A percentile compares a stretch with the other conserved stretches of the same genome.
Evolutionary conservation across 2,113 vertebrate genomes (phyloP).

Genomic region (Rhinolophus ferrumequinum): DNA sequence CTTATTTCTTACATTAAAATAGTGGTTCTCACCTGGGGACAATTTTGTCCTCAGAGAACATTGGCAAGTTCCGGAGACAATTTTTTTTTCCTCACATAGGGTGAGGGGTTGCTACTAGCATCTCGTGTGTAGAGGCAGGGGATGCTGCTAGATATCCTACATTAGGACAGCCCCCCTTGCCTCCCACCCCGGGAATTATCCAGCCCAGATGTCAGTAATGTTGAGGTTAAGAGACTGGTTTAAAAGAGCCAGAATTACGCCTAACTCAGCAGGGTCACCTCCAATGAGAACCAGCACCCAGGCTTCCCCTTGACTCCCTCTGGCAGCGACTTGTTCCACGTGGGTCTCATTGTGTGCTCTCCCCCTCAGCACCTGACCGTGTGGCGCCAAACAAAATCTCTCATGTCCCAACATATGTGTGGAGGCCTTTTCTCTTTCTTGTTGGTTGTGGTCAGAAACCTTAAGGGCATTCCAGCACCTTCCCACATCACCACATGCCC

Average conservation of each 20-base stretch:
- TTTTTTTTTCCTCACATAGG: neutral
- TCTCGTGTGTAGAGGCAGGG: neutral
- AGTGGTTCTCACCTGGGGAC: neutral
- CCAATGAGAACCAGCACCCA: neutral
- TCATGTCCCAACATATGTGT: neutral
- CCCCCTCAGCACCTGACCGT: neutral
- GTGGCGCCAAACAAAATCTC: neutral
- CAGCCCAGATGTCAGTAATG: too few species aligned
- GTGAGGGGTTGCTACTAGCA: neutral
- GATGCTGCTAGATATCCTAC: too few species aligned
- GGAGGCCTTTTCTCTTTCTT: conserved; percentile 1
- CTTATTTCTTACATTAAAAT: neutral
- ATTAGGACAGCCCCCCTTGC: neutral
- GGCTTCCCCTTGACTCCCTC: neutral
- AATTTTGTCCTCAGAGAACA: neutral
- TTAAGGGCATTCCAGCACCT: neutral
- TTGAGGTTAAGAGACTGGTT: neutral
- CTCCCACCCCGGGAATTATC: neutral
- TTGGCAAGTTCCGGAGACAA: neutral
- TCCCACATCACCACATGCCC: neutral
- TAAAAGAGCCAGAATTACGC: neutral
- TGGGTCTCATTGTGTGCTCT: neutral
- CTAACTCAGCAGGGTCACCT: neutral
- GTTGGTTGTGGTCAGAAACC: neutral
- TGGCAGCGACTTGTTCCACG: neutral